These are phyloP conservation scores for Wiebesia pumilae DNA, from an alignment of 1,140 invertebrate species.

Conservation along the genomic window DNA sequence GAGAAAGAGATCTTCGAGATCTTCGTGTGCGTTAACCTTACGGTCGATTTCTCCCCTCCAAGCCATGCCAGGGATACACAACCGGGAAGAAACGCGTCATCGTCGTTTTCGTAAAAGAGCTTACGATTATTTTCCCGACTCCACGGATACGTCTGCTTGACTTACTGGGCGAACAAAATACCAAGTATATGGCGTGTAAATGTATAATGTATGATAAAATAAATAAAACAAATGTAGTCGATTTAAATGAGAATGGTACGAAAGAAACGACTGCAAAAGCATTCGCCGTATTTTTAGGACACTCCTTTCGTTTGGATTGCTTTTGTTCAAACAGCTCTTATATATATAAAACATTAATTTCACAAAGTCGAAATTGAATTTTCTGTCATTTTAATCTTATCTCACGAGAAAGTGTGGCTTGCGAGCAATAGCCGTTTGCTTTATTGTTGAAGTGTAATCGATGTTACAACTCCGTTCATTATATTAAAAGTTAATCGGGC, in stretches of 20 bases:
- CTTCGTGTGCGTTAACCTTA: slow-evolving; percentile 39
- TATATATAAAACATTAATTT: background rate
- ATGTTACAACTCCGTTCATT: background rate
- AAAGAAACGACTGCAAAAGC: background rate
- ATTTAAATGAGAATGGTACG: background rate
- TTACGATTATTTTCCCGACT: background rate
- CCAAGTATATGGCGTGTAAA: background rate
- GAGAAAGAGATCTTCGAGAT: slow-evolving; percentile 24
- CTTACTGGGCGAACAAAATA: background rate
- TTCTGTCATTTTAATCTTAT: background rate
- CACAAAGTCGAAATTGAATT: too few relatives aligned
- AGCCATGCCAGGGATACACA: slow-evolving; percentile 28
- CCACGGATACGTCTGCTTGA: slow-evolving; percentile 11
- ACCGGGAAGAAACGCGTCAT: background rate
- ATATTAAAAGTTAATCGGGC: background rate
- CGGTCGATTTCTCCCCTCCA: slow-evolving; percentile 10
- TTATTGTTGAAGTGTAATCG: background rate
- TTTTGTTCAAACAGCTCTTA: background rate
- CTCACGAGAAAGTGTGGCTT: background rate
- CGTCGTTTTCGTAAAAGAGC: slow-evolving; percentile 15
- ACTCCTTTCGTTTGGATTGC: slow-evolving; percentile 26
- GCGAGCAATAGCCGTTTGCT: background rate
- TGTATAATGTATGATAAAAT: slow-evolving; percentile 17
- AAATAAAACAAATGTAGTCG: background rate
- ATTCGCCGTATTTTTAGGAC: slow-evolving; percentile 14